These are phyloP conservation scores for Sesamia inferens DNA, from an alignment of 2,888 invertebrate species.

Conservation along the genomic window DNA sequence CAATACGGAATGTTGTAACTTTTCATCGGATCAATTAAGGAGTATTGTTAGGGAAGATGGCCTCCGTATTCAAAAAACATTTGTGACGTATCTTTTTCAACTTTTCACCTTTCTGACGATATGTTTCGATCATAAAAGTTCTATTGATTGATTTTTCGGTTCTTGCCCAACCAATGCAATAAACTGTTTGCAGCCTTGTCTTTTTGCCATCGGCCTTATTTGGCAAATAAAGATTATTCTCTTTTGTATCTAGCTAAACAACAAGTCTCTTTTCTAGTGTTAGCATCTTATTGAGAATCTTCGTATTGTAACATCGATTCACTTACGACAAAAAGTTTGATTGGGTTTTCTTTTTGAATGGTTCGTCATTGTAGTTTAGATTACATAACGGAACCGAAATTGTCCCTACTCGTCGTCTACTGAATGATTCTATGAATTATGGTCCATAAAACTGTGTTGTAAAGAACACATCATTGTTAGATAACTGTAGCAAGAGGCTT, in stretches of 20 bases:
- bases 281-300: conserved; percentile 10
- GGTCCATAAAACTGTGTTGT: background rate
- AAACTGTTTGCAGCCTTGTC: background rate
- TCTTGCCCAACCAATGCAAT: conserved; percentile 27
- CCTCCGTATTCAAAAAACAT: conserved; percentile 31
- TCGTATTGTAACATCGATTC: conserved; percentile 1
- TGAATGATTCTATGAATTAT: background rate
- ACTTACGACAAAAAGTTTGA: conserved; percentile 14
- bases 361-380: conserved; percentile 17
- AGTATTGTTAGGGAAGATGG: conserved; percentile 59
- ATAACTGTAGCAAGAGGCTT: background rate
- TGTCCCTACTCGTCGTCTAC: background rate
- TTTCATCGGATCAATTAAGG: conserved; percentile 66
- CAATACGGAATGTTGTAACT: conserved; percentile 60
- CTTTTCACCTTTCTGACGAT: conserved; percentile 35
- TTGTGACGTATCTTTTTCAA: conserved; percentile 34
- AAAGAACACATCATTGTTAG: background rate
- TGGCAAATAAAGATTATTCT: conserved; percentile 1
- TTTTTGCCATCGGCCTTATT: conserved; percentile 26
- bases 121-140: conserved; percentile 18
- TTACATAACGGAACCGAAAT: conserved; percentile 28
- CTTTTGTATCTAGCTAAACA: background rate
- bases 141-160: conserved; percentile 22
- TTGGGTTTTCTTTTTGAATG: conserved; percentile 1
- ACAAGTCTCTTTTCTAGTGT: background rate